phyloP scores from a whole-genome alignment of 2,113 vertebrate species.

The Nycticryphes semicollaris region DNA sequence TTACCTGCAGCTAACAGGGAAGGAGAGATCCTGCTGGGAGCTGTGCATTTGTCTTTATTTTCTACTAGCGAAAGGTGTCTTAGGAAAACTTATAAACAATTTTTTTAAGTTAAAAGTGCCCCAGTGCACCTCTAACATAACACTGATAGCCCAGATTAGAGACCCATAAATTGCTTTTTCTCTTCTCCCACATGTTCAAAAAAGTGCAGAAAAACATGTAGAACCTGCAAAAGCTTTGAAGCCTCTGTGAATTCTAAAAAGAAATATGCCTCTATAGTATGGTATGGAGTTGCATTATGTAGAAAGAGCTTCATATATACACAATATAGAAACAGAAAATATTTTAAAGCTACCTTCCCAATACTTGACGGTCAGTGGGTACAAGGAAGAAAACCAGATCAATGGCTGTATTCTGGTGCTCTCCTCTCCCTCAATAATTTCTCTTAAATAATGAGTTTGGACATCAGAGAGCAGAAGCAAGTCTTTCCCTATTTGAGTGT shows the following conservation, averaged over 20 bases:
- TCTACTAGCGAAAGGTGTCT: not conserved
- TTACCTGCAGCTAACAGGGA: not conserved
- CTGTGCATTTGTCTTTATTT: not conserved
- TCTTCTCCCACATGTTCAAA: not conserved
- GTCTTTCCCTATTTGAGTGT: not conserved
- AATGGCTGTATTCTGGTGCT: not conserved
- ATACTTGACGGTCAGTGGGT: fast-evolving
- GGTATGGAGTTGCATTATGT: not conserved
- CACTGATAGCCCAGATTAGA: not conserved
- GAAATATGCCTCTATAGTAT: not conserved
- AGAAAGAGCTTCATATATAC: not conserved
- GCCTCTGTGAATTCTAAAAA: not conserved
- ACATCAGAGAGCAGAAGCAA: not conserved
- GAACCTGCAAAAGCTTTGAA: not conserved
- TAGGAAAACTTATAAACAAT: not conserved
- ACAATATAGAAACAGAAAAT: not conserved
- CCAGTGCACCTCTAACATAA: not conserved
- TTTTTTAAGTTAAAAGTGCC: not conserved
- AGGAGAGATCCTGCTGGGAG: not conserved
- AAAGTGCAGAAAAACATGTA: not conserved
- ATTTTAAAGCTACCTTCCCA: not conserved
- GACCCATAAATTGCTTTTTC: not conserved
- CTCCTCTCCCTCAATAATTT: not conserved
- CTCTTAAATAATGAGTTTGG: not conserved
- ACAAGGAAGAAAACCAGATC: not conserved